Evolutionary conservation across 1,140 invertebrate genomes (phyloP).

Genomic region (Anagrus nilaparvatae): DNA sequence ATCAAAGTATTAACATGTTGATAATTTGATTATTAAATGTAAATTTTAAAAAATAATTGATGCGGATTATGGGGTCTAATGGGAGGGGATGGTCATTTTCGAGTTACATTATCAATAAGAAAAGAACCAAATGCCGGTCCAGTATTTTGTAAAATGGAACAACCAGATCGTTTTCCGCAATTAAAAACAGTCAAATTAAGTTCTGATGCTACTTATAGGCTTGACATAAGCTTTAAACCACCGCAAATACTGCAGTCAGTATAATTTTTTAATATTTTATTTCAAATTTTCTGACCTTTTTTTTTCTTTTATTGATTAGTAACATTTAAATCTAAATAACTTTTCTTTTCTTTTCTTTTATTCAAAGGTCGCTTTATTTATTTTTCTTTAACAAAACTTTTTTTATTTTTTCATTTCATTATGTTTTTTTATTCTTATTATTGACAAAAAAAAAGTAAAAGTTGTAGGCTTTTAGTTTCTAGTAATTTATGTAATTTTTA

Average conservation of each 20-base stretch:
- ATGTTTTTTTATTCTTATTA: too few relatives aligned
- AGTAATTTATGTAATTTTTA: too few relatives aligned
- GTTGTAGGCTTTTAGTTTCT: too few relatives aligned
- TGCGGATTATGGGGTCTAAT: constrained; percentile 30
- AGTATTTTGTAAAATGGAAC: constrained; percentile 46
- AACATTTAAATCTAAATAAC: neutral
- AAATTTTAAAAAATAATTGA: too few relatives aligned
- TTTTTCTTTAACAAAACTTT: too few relatives aligned
- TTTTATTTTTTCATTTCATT: too few relatives aligned
- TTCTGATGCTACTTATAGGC: constrained; percentile 39
- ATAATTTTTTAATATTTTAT: too few relatives aligned
- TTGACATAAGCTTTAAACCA: constrained; percentile 46
- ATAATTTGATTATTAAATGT: too few relatives aligned
- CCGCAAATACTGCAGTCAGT: constrained; percentile 44
- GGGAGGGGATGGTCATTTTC: constrained; percentile 39
- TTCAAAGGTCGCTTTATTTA: too few relatives aligned
- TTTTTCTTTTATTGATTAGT: constrained; percentile 3
- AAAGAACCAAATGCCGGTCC: constrained; percentile 39
- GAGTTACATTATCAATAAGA: constrained; percentile 39
- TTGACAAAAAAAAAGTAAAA: too few relatives aligned
- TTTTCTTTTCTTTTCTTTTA: too few relatives aligned
- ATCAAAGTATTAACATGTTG: too few relatives aligned
- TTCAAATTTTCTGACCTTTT: constrained; percentile 16
- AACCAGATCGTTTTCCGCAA: constrained; percentile 38
- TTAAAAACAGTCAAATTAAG: constrained; percentile 43